Evolutionary conservation across 2,888 invertebrate genomes (phyloP).

Genomic region (Macaria notata): DNA sequence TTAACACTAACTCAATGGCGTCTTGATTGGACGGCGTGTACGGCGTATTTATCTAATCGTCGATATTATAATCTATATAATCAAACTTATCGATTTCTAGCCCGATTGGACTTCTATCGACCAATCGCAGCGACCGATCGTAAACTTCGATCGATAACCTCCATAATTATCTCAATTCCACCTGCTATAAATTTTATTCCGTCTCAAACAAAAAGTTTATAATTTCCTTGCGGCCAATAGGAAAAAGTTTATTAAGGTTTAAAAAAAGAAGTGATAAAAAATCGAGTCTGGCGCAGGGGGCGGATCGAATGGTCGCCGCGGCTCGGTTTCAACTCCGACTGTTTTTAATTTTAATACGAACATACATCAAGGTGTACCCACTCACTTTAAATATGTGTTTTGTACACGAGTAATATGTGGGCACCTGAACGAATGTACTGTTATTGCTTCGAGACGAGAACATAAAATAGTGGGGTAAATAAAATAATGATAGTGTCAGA

Average conservation of each 20-base stretch:
- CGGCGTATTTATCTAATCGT: background rate
- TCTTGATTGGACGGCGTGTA: too few species aligned
- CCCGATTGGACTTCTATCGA: slow-evolving; percentile 51
- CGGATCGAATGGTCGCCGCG: slow-evolving; percentile 60
- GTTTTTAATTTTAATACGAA: slow-evolving; percentile 60
- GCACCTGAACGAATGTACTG: slow-evolving; percentile 22
- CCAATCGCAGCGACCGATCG: slow-evolving; percentile 44
- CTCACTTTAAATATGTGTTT: slow-evolving; percentile 22
- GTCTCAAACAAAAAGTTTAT: slow-evolving; percentile 58
- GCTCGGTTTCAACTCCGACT: slow-evolving; percentile 61
- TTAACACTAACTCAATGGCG: too few species aligned
- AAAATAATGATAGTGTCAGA: too few species aligned
- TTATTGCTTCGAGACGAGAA: slow-evolving; percentile 11
- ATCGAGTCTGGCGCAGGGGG: slow-evolving; percentile 63
- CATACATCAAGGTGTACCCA: slow-evolving; percentile 39
- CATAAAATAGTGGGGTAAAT: too few species aligned
- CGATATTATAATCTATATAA: background rate
- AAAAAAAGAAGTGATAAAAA: slow-evolving; percentile 60
- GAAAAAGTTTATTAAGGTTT: slow-evolving; percentile 73
- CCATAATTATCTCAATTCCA: slow-evolving; percentile 56
- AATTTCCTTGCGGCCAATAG: slow-evolving; percentile 75
- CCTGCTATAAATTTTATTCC: slow-evolving; percentile 78
- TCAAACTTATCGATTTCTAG: slow-evolving; percentile 42
- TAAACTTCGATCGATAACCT: slow-evolving; percentile 50
- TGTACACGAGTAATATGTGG: slow-evolving; percentile 23